phyloP scores from a whole-genome alignment of 2,888 invertebrate genomes.

The Clusia tigrina region DNA sequence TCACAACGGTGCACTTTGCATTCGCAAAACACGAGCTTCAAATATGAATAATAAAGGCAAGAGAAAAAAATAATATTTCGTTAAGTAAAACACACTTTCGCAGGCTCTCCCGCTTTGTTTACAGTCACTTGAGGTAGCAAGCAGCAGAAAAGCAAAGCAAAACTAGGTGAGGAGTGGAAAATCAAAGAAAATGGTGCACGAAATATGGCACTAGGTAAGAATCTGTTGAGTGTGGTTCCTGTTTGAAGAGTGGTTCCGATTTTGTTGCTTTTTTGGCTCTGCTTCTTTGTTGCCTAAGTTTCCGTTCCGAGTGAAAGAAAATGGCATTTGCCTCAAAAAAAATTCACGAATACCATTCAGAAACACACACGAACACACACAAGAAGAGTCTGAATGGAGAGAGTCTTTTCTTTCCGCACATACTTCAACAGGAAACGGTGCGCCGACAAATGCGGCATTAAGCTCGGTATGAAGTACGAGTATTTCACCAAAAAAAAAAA shows the following conservation, averaged over 20 bases:
- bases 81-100: constrained; percentile 26
- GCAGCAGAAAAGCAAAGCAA: neutral
- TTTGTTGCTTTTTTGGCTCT: constrained; percentile 3
- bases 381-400: neutral
- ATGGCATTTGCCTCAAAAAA: no score
- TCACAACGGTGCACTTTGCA: constrained; percentile 11
- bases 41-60: neutral
- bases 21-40: constrained; percentile 19
- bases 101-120: constrained; percentile 3
- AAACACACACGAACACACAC: neutral
- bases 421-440: neutral
- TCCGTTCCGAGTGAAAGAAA: no score
- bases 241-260: constrained; percentile 23
- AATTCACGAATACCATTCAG: no score
- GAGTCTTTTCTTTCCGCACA: neutral
- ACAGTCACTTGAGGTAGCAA: constrained; percentile 2
- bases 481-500: neutral
- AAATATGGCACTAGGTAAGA: constrained; percentile 57
- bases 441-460: neutral
- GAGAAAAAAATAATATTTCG: constrained; percentile 18
- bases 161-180: constrained; percentile 15
- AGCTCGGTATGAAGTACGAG: neutral
- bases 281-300: neutral
- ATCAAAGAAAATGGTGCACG: constrained; percentile 50
- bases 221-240: constrained; percentile 37